Base-by-base conservation (phyloP, 2,888 invertebrate species). In the Chloroclystis v-ata region DNA sequence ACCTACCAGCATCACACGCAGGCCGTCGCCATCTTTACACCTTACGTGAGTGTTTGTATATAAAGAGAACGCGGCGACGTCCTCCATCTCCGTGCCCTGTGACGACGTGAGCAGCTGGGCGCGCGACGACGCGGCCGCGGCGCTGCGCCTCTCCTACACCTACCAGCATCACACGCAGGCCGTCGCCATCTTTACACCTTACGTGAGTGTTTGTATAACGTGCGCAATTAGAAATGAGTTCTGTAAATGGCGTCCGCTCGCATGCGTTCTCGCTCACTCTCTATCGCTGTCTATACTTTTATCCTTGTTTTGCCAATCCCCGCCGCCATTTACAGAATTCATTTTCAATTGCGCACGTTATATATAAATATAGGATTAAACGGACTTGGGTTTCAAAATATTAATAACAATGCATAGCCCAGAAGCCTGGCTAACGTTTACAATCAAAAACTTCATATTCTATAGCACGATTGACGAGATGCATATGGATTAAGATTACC, bases 401-500 rank as follows among this genome's bases (percentile, higher is more conserved):
- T n/a, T n/a, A n/a, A n/a, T n/a, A n/a, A n/a, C n/a, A n/a, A n/a
- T n/a, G n/a, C n/a, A n/a, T n/a, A n/a, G n/a, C n/a, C n/a, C n/a
- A n/a, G n/a, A n/a, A n/a, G n/a, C n/a, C n/a, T n/a, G n/a, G n/a
- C n/a, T n/a, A n/a, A n/a, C n/a, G n/a, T n/a, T n/a, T n/a, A n/a
- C n/a, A n/a, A n/a, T n/a, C n/a, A n/a, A n/a, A n/a, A n/a, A n/a
- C n/a, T n/a, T n/a, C n/a, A n/a, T n/a, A n/a, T n/a, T n/a, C n/a
- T n/a, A n/a, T n/a, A 95, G 70, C 91, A 94, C 2, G 97, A 98
- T 94, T 13, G 95, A 96, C 90, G 95, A 96, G 13, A 95, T 97
- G 78, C 92, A 95, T 69, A 92, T 98, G 80, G 93, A 95, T 61
- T 98, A 97, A 81, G n/a, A 91, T 92, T 52, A 68, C 0, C 53